Evolutionary conservation across 2,888 invertebrate genomes (phyloP), one percentile per base, ranked within the genome.

Genomic region (Luperina nickerlii): DNA sequence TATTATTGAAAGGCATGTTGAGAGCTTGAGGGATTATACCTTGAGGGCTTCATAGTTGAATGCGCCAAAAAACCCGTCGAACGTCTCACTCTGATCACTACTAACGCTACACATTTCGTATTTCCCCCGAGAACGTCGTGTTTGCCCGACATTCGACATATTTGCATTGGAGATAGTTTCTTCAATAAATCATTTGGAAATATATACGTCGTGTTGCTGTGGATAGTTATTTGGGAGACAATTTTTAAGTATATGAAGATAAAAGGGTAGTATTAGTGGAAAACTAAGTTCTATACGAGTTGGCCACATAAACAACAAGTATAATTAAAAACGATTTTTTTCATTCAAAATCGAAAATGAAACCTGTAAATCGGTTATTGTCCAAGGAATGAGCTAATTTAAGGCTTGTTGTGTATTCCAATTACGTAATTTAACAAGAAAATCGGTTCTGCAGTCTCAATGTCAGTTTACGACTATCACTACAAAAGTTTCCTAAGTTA

Each of bases 101-200:
- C 27, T n/a, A 38, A 32, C 66, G 24, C 65, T 42, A 65, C 63
- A 54, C 51, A 71, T 81, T 62, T 72, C 60, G n/a, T 71, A 84
- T 85, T 85, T 84, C 86, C 86, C 86, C 15, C 8, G 78, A 68
- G 86, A 71, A 42, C 70, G 27, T 51, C 32, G 7, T 72, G 54
- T 82, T 82, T 75, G 66, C 65, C 38, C 71, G 65, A 84, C 63
- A 72, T 85, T 67, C 27, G 65, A 82, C 74, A 85, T 74, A 84
- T 85, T 85, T 74, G 74, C 68, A 81, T 85, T 67, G n/a, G n/a
- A 76, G 66, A 85, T 67, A 24, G 76, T 74, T 80, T 70, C 48
- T 67, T 20, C 24, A 69, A 79, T 70, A 70, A 70, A 76, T 85
- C 76, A 68, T 77, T 71, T 63, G 45, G 57, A 74, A 85, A 75